Evolutionary conservation across 2,113 vertebrate genomes (phyloP), one percentile per base, ranked within the genome.

Genomic region (Isichthys henryi): DNA sequence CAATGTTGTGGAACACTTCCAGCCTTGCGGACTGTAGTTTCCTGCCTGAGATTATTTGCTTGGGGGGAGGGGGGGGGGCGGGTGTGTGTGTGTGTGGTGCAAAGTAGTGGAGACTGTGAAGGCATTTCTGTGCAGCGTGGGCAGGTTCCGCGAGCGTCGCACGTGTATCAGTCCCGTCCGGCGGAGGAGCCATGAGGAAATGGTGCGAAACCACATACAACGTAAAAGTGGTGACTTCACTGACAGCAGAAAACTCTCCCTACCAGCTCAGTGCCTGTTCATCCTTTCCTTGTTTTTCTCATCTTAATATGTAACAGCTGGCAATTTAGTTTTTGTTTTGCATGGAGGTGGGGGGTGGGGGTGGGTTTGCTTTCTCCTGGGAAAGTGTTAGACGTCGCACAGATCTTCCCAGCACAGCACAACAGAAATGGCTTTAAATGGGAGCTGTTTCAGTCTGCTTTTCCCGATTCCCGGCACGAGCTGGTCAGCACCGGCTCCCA

Each of bases 401-500:
- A 27, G 48, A 56, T 27, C 48, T 23, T 86, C 46, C 49, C 27
- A 53, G 49, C 21, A 31, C 49, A 35, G 10, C 27, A 53, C 17
- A 84, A 84, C 85, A 56, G 31, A 9, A 48, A 15, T 53, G 7
- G 10, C 82, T 9, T 48, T 23, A 48, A 84, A n/a, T n/a, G 46
- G 82, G n/a, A 23, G 39, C 31, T n/a, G 2, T 23, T 85, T 45
- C 66, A 11, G 45, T 45, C 46, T 0, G 88, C 50, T 31, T 86
- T 53, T 83, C 83, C 87, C 89, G 89, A 49, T 88, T 80, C 31
- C 80, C 53, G 58, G 48, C 89, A 86, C 86, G 31, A 90, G 90
- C 91, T 89, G 88, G 89, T 91, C 89, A 87, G 77, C 90, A 92
- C 91, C 89, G 88, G 35, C 70, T 86, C 62, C 35, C 86, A 89